Evolutionary conservation across 2,888 invertebrate genomes (phyloP).

Genomic region (Synergus umbraculus): DNA sequence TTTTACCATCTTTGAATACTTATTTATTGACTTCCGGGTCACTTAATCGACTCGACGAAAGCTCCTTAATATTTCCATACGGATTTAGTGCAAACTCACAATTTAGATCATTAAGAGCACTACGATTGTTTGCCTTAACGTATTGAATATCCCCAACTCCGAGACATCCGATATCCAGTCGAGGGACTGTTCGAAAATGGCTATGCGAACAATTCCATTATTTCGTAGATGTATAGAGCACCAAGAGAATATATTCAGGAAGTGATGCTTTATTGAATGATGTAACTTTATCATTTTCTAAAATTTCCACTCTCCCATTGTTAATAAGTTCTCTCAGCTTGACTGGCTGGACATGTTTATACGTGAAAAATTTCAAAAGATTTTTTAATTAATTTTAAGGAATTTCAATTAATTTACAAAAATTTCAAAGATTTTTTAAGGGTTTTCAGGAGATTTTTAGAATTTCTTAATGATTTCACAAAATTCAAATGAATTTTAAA

Average conservation of each 20-base stretch:
- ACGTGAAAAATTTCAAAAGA: too few species aligned
- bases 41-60: not conserved
- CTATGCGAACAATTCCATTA: constrained; percentile 20
- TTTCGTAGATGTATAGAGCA: constrained; percentile 6
- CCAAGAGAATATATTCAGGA: not conserved
- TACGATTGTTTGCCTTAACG: constrained; percentile 26
- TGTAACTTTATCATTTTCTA: not conserved
- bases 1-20: not conserved
- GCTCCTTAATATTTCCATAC: constrained; percentile 8
- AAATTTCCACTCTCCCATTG: not conserved
- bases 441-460: too few species aligned
- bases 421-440: not conserved
- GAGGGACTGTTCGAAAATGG: constrained; percentile 5
- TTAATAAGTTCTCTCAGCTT: too few species aligned
- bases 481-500: too few species aligned
- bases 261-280: not conserved
- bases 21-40: constrained; percentile 9
- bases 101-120: constrained; percentile 30
- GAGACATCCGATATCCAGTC: constrained; percentile 24
- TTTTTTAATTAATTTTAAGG: too few species aligned
- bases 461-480: too few species aligned
- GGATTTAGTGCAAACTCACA: constrained; percentile 11
- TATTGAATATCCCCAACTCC: constrained; percentile 22
- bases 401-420: too few species aligned
- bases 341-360: too few species aligned